Base-by-base conservation (phyloP, 2,888 invertebrate genomes). In the Arrhopalites spinosus region DNA sequence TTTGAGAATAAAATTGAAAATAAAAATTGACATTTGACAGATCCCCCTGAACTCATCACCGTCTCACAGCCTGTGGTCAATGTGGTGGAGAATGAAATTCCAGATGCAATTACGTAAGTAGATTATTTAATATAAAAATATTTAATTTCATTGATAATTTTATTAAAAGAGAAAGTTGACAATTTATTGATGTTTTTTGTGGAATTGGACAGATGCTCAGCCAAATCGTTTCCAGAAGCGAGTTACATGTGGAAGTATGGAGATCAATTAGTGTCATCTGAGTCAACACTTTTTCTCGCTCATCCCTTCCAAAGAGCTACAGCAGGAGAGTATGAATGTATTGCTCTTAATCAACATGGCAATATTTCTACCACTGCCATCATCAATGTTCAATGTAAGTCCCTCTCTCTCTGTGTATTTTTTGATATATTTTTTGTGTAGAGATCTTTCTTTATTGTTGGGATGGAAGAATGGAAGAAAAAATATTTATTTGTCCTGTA, bases 361-460 rank as follows among this genome's bases (percentile, higher is more conserved):
- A 89, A 88, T 72, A 89, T 90, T 79, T 90, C 88, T 68, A 89
- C 90, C 15, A 88, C 90, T 25, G 91, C 92, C 3, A 87, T 88
- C 80, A 88, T 96, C 82, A 91, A 94, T 86, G 94, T 96, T 56
- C 90, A 91, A 87, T 95, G 95, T 95, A 87, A 92, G 92, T 90
- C 25, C 25, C 8, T 1, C 23, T n/a, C 13, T 13, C n/a, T 7
- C 47, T 2, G 47, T 47, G 13, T n/a, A 47, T 17, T 47, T 17
- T n/a, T 47, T n/a, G 1, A 7, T n/a, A 53, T 20, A 11, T 53
- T 23, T 53, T 1, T 53, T 11, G n/a, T n/a, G n/a, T n/a, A n/a
- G n/a, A n/a, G n/a, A n/a, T n/a, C n/a, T n/a, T n/a, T n/a, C n/a
- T n/a, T n/a, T n/a, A n/a, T n/a, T n/a, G n/a, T n/a, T n/a, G n/a